These are phyloP conservation scores for Eulemur albifrons DNA, from an alignment of 2,797 vertebrate genomes.

Conservation along the genomic window DNA sequence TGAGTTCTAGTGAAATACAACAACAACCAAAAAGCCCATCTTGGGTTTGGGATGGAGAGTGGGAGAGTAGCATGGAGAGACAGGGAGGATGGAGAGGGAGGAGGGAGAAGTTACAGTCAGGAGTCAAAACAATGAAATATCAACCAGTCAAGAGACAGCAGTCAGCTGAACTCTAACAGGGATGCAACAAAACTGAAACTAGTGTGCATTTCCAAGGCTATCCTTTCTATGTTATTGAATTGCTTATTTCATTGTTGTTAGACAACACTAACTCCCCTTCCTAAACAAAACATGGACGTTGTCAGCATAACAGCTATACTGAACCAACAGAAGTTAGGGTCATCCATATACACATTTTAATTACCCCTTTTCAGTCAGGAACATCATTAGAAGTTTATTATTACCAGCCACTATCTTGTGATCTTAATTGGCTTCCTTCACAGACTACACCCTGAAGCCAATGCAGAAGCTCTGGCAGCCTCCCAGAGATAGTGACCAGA, in stretches of 20 bases:
- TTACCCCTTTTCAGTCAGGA: constrained; percentile 78
- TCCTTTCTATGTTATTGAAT: constrained; percentile 57
- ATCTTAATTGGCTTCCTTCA: constrained; percentile 80
- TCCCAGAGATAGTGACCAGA: constrained; percentile 70
- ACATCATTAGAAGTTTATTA: constrained; percentile 81
- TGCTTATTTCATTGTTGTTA: constrained; percentile 75
- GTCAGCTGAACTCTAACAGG: not conserved
- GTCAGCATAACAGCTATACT: constrained; percentile 43
- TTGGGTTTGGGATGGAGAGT: not conserved
- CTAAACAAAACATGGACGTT: constrained; percentile 77
- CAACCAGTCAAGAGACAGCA: not conserved
- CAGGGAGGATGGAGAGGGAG: not conserved
- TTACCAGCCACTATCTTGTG: constrained; percentile 75
- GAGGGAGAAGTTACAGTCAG: not conserved
- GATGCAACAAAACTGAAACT: constrained; percentile 17
- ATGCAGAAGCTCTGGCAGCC: constrained; percentile 57
- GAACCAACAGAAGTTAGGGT: constrained; percentile 75
- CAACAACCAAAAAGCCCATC: not conserved
- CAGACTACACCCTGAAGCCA: constrained; percentile 68
- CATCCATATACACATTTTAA: constrained; percentile 80
- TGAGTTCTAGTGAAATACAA: constrained; percentile 1
- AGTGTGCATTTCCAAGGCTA: constrained; percentile 49
- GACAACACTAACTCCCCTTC: constrained; percentile 75
- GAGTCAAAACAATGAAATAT: constrained; percentile 37
- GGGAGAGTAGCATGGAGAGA: not conserved